phyloP scores from a whole-genome alignment of 2,888 invertebrate genomes.

The Nowickia ferox region DNA sequence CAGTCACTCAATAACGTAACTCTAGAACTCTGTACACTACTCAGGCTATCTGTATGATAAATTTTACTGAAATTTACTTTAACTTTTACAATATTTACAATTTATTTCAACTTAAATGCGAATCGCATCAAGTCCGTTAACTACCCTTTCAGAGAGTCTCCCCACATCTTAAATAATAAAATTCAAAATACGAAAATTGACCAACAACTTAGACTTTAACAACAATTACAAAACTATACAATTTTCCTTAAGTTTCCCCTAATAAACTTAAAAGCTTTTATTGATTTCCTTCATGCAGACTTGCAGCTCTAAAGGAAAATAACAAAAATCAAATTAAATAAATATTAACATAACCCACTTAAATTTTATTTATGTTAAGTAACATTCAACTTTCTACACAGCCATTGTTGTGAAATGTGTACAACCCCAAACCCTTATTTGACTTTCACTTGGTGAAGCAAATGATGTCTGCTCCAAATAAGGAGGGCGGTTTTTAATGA shows the following conservation, averaged over 20 bases:
- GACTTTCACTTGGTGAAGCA: background rate
- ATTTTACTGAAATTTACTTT: too few relatives aligned
- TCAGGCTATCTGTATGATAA: too few relatives aligned
- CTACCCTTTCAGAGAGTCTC: too few relatives aligned
- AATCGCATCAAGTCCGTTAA: too few relatives aligned
- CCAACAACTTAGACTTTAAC: background rate
- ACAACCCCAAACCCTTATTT: background rate
- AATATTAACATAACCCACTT: slow-evolving; percentile 69
- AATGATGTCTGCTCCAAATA: background rate
- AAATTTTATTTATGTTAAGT: slow-evolving; percentile 41
- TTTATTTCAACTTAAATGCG: too few relatives aligned
- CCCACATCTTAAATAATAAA: too few relatives aligned
- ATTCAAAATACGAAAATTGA: too few relatives aligned
- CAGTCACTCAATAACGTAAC: too few relatives aligned
- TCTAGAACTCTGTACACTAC: too few relatives aligned
- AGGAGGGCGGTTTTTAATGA: background rate
- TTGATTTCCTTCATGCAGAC: slow-evolving; percentile 38
- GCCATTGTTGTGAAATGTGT: background rate
- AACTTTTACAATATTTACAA: too few relatives aligned
- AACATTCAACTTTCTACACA: slow-evolving; percentile 31
- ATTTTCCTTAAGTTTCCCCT: background rate
- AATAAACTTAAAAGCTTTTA: background rate
- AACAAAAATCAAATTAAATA: slow-evolving; percentile 68
- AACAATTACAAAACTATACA: background rate
- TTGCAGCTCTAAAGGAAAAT: slow-evolving; percentile 42